Conservation (phyloP, 2,797 vertebrate genomes). For the Vultur gryphus region DNA sequence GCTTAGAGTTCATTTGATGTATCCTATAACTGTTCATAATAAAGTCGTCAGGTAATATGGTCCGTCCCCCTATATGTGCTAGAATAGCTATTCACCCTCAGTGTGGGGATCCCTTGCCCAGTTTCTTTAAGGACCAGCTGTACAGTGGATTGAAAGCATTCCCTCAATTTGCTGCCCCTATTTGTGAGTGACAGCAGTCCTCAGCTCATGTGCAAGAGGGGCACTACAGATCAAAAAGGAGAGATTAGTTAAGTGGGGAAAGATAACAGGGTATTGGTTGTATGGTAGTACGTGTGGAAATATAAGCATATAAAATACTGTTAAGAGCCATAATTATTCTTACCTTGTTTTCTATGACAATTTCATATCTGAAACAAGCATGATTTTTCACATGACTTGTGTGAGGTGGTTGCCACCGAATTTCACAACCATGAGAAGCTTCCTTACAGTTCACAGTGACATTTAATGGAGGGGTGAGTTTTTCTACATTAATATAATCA, state of each 20-base stretch:
- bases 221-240: background rate
- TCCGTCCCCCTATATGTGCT: background rate
- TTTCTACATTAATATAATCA: constrained; percentile 31
- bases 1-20: background rate
- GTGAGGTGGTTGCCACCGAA: constrained; percentile 35
- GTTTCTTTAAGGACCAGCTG: background rate
- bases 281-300: background rate
- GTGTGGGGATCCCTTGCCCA: background rate
- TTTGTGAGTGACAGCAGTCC: background rate
- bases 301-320: background rate
- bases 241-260: background rate
- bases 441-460: constrained; percentile 35
- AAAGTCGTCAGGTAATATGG: background rate
- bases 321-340: background rate
- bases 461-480: constrained; percentile 49
- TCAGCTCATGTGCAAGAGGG: background rate
- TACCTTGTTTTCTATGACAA: constrained; percentile 45
- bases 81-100: background rate
- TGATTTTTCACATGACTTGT: fast-evolving
- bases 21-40: background rate
- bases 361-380: constrained; percentile 28
- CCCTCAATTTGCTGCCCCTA: background rate
- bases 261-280: background rate
- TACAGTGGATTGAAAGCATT: background rate
- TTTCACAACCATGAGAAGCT: background rate